Conservation (phyloP, 1,140 invertebrate species). For the Sinella curviseta region DNA sequence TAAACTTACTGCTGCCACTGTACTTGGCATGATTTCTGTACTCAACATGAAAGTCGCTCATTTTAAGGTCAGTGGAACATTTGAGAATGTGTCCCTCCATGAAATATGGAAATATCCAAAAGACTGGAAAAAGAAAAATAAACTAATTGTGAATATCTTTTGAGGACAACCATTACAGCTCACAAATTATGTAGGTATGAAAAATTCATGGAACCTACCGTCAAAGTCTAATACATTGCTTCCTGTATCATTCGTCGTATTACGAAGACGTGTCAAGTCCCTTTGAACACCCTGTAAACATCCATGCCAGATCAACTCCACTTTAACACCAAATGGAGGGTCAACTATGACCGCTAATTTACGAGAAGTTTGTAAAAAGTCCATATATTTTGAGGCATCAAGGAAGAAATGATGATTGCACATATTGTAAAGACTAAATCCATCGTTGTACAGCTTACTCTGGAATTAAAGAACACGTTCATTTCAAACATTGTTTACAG, state of each 20-base stretch:
- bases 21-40: conserved; percentile 24
- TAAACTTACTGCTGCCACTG: background rate
- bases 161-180: too few species aligned
- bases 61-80: background rate
- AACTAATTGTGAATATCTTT: background rate
- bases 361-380: background rate
- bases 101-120: conserved; percentile 28
- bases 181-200: too few species aligned
- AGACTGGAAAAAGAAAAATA: background rate
- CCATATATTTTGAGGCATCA: background rate
- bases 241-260: too few species aligned
- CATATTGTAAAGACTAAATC: conserved; percentile 11
- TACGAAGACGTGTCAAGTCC: too few species aligned
- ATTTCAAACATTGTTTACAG: background rate
- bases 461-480: too few species aligned
- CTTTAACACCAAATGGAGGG: conserved; percentile 22
- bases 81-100: conserved; percentile 19
- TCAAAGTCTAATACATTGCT: too few species aligned
- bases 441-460: background rate
- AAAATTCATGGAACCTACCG: too few species aligned
- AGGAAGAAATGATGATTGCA: conserved; percentile 27
- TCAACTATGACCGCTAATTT: background rate
- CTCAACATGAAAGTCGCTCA: conserved; percentile 21
- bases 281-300: background rate
- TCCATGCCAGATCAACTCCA: conserved; percentile 20